Base-by-base conservation (phyloP, 1,140 invertebrate species). In the Bombus confusus region DNA sequence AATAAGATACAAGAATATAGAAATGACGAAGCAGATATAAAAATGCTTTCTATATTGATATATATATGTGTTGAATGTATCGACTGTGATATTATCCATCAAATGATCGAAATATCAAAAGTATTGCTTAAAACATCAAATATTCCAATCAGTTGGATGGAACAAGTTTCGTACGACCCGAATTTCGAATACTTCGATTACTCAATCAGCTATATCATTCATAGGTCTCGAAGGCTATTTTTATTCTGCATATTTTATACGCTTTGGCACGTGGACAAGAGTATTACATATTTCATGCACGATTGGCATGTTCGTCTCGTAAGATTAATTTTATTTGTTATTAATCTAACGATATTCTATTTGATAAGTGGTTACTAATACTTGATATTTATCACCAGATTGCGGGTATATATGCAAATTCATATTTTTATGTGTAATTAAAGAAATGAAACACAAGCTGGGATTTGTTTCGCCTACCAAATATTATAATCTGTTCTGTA, bases 101-200 rank as follows among this genome's bases (percentile, higher is more conserved):
- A 18, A 13, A 64, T 64, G 31, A 34, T 52, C 47, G 18, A 37
- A 34, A 37, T 68, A 34, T 22, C 18, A 3, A 34, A 34, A 3
- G 15, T 22, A 68, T 37, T 68, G 18, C 0, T 69, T 5, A 28
- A n/a, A 41, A 2, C 13, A 71, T 71, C 25, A 71, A 41, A 39
- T 39, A 39, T 71, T 28, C 10, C 22, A n/a, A 9, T 71, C 5
- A 28, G 25, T 39, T 37, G 15, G 1, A 39, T 31, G 0, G 28
- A 41, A 39, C 28, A 13, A 72, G 69, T 41, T 72, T 41, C 25
- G 13, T 72, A 73, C 28, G 13, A 43, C 28, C 39, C 25, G 37
- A 72, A 41, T 73, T 73, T 73, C 39, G 39, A 43, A 43, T 73
- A 43, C n/a, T 43, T 73, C n/a, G 39, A 73, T 73, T 73, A 43